These are phyloP conservation scores for Pollenia griseotomentosa DNA, from an alignment of 2,888 invertebrate genomes.

Conservation along the genomic window DNA sequence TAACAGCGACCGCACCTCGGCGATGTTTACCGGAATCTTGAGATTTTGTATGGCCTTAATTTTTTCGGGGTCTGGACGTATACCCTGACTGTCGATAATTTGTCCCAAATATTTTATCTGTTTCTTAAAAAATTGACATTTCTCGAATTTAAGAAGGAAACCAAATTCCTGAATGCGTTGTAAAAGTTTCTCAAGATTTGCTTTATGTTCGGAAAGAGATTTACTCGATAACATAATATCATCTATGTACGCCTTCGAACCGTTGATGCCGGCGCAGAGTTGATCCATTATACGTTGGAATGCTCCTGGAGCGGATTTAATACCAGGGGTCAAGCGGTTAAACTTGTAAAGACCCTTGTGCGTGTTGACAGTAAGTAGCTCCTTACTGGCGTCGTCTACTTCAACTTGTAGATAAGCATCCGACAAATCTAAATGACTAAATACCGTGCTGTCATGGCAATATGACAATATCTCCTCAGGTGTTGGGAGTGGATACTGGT, in stretches of 20 bases:
- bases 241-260: constrained; percentile 33
- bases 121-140: no score
- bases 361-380: no score
- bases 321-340: constrained; percentile 69
- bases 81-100: constrained; percentile 15
- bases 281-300: constrained; percentile 23
- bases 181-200: constrained; percentile 12
- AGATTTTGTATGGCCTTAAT: no score
- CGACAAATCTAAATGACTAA: constrained; percentile 70
- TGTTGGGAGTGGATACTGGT: constrained; percentile 68
- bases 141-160: constrained; percentile 31
- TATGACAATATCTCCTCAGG: constrained; percentile 73
- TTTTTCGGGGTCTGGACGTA: constrained; percentile 1
- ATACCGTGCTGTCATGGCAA: constrained; percentile 49
- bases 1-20: no score
- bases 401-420: constrained; percentile 74
- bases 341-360: constrained; percentile 51
- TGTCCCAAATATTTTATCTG: constrained; percentile 8
- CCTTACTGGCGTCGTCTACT: constrained; percentile 56
- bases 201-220: no score
- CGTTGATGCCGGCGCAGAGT: constrained; percentile 59
- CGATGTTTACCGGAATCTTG: no score
- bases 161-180: constrained; percentile 35
- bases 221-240: no score
- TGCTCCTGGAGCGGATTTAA: constrained; percentile 72